These are phyloP conservation scores for Electrophaes corylata DNA, from an alignment of 2,888 invertebrate genomes.

Conservation along the genomic window DNA sequence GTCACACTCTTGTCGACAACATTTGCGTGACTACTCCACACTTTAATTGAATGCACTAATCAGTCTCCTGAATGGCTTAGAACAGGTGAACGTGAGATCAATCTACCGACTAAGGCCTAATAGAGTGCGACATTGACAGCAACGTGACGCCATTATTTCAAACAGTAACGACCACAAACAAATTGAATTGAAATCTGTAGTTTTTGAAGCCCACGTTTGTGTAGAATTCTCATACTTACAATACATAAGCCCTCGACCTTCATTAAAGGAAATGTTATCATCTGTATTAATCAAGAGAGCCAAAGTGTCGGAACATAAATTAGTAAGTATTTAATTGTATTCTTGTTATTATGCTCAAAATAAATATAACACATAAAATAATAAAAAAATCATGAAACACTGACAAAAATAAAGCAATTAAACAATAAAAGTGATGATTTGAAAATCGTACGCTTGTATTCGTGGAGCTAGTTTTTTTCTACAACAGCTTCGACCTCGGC, in stretches of 20 bases:
- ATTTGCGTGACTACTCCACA: neutral
- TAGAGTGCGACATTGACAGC: conserved; percentile 68
- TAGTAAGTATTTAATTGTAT: conserved; percentile 54
- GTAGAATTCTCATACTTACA: conserved; percentile 46
- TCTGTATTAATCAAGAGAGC: conserved; percentile 48
- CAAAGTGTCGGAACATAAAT: conserved; percentile 54
- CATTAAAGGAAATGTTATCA: conserved; percentile 55
- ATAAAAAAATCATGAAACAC: conserved; percentile 58
- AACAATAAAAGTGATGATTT: conserved; percentile 50
- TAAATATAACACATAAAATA: conserved; percentile 45
- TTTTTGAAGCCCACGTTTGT: conserved; percentile 61
- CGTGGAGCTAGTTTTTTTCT: conserved; percentile 83
- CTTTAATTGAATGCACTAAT: conserved; percentile 19
- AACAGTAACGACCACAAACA: conserved; percentile 46
- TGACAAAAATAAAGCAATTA: conserved; percentile 53
- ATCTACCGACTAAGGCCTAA: conserved; percentile 46
- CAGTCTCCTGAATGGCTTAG: conserved; percentile 7
- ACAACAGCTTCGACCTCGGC: conserved; percentile 65
- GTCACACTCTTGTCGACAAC: conserved; percentile 63
- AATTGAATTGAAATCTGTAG: conserved; percentile 37
- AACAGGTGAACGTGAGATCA: conserved; percentile 47
- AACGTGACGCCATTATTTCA: conserved; percentile 55
- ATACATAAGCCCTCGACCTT: conserved; percentile 65
- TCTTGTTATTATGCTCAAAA: conserved; percentile 56
- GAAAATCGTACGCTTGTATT: conserved; percentile 52